These are phyloP conservation scores for Kuschelorhynchus macadamiae DNA, from an alignment of 2,888 invertebrate species.

Conservation along the genomic window DNA sequence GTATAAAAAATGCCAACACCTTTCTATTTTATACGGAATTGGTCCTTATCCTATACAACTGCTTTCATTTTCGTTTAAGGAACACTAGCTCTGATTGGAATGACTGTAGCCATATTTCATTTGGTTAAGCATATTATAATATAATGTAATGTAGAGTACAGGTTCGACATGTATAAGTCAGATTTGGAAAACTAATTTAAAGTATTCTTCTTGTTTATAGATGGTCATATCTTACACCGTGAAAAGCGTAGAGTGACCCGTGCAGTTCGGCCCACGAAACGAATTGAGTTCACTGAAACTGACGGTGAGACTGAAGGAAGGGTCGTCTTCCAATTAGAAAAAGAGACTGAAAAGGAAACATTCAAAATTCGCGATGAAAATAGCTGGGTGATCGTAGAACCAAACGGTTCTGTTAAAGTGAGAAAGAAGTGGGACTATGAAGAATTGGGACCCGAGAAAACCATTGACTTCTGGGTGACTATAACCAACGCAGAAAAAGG, in stretches of 20 bases:
- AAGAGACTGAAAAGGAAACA: constrained; percentile 92
- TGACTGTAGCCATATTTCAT: no score
- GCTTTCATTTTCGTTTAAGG: no score
- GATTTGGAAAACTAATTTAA: no score
- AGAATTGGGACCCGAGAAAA: constrained; percentile 93
- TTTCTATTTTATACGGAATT: no score
- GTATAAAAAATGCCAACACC: no score
- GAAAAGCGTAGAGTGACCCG: constrained; percentile 87
- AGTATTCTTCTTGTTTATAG: no score
- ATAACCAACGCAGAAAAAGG: constrained; percentile 91
- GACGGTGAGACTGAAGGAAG: constrained; percentile 91
- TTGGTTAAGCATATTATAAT: no score
- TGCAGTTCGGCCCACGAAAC: constrained; percentile 94
- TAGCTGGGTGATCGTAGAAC: constrained; percentile 93
- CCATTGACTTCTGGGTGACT: constrained; percentile 96
- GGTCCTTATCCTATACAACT: no score
- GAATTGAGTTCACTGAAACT: constrained; percentile 91
- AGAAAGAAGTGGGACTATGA: constrained; percentile 98
- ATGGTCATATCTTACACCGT: constrained; percentile 62
- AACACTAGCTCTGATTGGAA: no score
- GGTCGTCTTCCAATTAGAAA: constrained; percentile 90
- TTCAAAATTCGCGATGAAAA: constrained; percentile 95
- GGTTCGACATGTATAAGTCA: no score
- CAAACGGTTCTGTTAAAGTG: constrained; percentile 91
- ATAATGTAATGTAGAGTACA: no score